Conservation (phyloP, 2,888 invertebrate genomes). For the Caenorhabditis plicata region DNA sequence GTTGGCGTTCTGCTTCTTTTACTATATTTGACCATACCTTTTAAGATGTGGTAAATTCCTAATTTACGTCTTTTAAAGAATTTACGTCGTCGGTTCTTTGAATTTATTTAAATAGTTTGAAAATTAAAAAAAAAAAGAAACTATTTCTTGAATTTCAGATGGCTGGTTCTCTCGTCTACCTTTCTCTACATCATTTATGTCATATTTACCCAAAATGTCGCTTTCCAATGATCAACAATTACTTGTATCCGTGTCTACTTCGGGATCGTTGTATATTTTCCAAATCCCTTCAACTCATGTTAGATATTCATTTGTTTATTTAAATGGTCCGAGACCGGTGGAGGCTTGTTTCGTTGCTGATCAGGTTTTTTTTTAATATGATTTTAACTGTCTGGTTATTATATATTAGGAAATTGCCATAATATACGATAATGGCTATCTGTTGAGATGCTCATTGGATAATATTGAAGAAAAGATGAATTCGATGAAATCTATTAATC, state of each 20-base stretch:
- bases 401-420: slow-evolving; percentile 41
- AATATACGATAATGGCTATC: slow-evolving; percentile 35
- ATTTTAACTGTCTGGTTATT: not conserved
- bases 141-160: slow-evolving; percentile 7
- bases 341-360: slow-evolving; percentile 40
- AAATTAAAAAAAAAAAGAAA: too few relatives aligned
- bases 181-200: slow-evolving; percentile 24
- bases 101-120: too few relatives aligned
- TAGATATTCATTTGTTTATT: slow-evolving; percentile 15
- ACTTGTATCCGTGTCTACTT: slow-evolving; percentile 26
- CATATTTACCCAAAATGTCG: slow-evolving; percentile 29
- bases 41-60: too few relatives aligned
- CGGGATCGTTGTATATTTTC: slow-evolving; percentile 35
- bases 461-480: slow-evolving; percentile 32
- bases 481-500: slow-evolving; percentile 14
- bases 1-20: too few relatives aligned
- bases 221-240: slow-evolving; percentile 20
- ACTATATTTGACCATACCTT: too few relatives aligned
- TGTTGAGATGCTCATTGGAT: slow-evolving; percentile 25
- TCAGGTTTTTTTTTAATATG: not conserved
- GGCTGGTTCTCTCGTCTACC: slow-evolving; percentile 34
- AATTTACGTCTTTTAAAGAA: too few relatives aligned
- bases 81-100: too few relatives aligned
- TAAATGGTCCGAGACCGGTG: slow-evolving; percentile 31
- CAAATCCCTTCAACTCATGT: slow-evolving; percentile 26